Conservation (phyloP, 2,888 invertebrate species). For the Thereva unica region DNA sequence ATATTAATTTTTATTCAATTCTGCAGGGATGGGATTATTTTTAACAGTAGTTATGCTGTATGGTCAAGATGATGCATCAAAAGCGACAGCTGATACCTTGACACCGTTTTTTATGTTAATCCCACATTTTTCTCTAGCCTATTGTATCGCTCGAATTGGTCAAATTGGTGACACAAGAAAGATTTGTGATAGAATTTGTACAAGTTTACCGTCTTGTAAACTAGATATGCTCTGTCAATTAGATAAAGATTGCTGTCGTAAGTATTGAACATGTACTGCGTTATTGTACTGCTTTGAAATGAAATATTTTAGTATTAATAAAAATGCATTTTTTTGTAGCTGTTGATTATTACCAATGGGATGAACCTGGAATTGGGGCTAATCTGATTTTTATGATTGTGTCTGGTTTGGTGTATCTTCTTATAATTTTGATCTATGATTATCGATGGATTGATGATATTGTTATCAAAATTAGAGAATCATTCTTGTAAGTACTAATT, state of each 20-base stretch:
- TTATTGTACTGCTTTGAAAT: too few species aligned
- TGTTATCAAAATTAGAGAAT: constrained; percentile 33
- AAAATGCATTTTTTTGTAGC: constrained; percentile 23
- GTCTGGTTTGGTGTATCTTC: constrained; percentile 65
- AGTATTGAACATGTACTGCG: neutral
- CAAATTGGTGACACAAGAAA: constrained; percentile 47
- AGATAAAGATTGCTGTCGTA: constrained; percentile 5
- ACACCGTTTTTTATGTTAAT: constrained; percentile 71
- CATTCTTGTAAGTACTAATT: constrained; percentile 21
- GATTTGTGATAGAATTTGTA: constrained; percentile 53
- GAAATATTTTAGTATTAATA: constrained; percentile 8
- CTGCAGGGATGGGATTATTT: constrained; percentile 71
- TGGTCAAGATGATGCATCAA: constrained; percentile 64
- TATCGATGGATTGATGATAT: constrained; percentile 46
- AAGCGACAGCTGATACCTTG: constrained; percentile 63
- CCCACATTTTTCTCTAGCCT: constrained; percentile 70
- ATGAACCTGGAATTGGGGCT: constrained; percentile 70
- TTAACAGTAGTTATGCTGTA: constrained; percentile 71
- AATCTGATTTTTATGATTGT: constrained; percentile 66
- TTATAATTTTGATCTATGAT: constrained; percentile 68
- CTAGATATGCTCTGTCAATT: neutral
- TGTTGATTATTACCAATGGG: constrained; percentile 67
- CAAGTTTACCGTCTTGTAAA: constrained; percentile 48
- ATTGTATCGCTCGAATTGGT: constrained; percentile 57
- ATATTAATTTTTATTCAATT: constrained; percentile 49